Percentiles rank a stretch among this genome's conserved stretches.
phyloP scores from a whole-genome alignment of 2,888 invertebrate species.

The Drosophila recens region DNA sequence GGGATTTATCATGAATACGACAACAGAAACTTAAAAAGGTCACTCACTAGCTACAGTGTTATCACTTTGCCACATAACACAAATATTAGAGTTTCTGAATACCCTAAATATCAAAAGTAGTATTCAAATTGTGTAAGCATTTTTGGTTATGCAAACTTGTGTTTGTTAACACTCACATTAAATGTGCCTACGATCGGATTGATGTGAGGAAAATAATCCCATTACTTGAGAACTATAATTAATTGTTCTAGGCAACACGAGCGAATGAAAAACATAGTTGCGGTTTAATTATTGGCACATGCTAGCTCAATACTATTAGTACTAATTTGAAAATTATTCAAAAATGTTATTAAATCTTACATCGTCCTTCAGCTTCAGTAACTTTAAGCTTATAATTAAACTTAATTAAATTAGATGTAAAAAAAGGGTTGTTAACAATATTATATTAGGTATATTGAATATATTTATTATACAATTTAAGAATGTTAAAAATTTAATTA shows the following conservation, averaged over 20 bases:
- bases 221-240: slow-evolving; percentile 28
- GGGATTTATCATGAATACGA: no score
- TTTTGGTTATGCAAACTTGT: slow-evolving; percentile 29
- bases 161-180: slow-evolving; percentile 1
- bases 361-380: not conserved
- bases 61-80: no score
- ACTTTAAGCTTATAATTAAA: not conserved
- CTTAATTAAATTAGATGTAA: not conserved
- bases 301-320: not conserved
- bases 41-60: no score
- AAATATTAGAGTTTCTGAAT: no score
- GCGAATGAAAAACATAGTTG: not conserved
- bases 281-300: not conserved
- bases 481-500: not conserved
- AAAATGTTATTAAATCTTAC: not conserved
- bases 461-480: no score
- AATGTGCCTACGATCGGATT: not conserved
- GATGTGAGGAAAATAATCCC: not conserved
- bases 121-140: slow-evolving; percentile 16
- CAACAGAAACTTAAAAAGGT: no score
- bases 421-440: no score
- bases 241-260: slow-evolving; percentile 30
- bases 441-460: no score
- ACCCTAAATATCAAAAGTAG: no score
- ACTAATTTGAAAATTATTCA: not conserved